phyloP scores from a whole-genome alignment of 1,140 invertebrate species.

The Drosophila santomea region DNA sequence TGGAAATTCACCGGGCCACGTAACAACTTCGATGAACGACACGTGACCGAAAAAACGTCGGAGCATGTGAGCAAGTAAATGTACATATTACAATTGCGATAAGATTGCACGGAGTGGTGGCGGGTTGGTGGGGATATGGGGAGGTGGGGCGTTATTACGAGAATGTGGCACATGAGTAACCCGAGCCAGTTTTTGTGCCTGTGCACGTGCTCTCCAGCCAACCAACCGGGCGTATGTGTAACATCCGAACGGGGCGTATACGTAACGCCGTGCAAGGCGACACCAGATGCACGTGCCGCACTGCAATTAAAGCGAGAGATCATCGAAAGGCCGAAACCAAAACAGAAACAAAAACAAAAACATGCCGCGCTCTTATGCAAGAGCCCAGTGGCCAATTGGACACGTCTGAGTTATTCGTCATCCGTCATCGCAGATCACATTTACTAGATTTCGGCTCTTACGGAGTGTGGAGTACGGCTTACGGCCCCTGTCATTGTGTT shows the following conservation, averaged over 20 bases:
- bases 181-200: slow-evolving; percentile 27
- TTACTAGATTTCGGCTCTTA: background rate
- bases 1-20: slow-evolving; percentile 65
- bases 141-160: background rate
- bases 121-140: no score
- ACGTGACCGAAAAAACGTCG: slow-evolving; percentile 65
- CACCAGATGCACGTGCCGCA: slow-evolving; percentile 49
- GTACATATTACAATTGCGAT: slow-evolving; percentile 36
- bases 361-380: slow-evolving; percentile 37
- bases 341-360: slow-evolving; percentile 47
- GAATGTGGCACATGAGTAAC: slow-evolving; percentile 37
- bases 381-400: slow-evolving; percentile 43
- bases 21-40: slow-evolving; percentile 62
- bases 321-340: slow-evolving; percentile 37
- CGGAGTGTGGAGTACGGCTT: slow-evolving; percentile 19
- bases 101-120: slow-evolving; percentile 11
- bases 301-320: slow-evolving; percentile 52
- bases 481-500: slow-evolving; percentile 22
- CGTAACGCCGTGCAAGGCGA: slow-evolving; percentile 50
- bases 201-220: slow-evolving; percentile 53
- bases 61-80: slow-evolving; percentile 31
- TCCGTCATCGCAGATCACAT: slow-evolving; percentile 19
- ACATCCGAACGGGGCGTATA: slow-evolving; percentile 33
- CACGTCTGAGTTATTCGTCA: slow-evolving; percentile 57
- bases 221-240: slow-evolving; percentile 22